phyloP scores from a whole-genome alignment of 2,888 invertebrate genomes.

The Oligia latruncula region DNA sequence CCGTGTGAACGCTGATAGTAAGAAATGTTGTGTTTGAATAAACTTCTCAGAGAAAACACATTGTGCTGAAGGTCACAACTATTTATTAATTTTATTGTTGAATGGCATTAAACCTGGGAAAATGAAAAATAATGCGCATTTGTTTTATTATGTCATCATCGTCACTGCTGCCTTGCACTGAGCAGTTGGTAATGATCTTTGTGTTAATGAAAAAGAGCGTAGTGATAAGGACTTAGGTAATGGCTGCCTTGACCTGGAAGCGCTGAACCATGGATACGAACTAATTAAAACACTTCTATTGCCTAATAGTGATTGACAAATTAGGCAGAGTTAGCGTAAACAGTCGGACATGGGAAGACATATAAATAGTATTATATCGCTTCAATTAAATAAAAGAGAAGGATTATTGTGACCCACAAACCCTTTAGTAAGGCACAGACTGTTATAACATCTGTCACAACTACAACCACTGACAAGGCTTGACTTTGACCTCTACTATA shows the following conservation, averaged over 20 bases:
- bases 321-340: not conserved
- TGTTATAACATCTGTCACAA: not conserved
- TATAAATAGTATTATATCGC: not conserved
- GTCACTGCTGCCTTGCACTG: constrained; percentile 24
- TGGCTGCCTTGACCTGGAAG: constrained; percentile 42
- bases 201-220: constrained; percentile 22
- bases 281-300: not conserved
- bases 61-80: constrained; percentile 38
- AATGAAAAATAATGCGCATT: constrained; percentile 43
- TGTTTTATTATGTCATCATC: constrained; percentile 39
- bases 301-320: not conserved
- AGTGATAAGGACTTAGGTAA: constrained; percentile 34
- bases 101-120: constrained; percentile 43
- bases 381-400: not conserved
- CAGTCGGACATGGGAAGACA: not conserved
- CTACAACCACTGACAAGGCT: not conserved
- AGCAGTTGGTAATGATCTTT: constrained; percentile 54
- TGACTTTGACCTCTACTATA: not conserved
- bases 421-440: not conserved
- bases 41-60: constrained; percentile 59
- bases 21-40: constrained; percentile 63
- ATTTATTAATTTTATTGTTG: constrained; percentile 53
- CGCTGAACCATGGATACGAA: constrained; percentile 11
- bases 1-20: constrained; percentile 56
- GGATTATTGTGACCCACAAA: not conserved